Base-by-base conservation (phyloP, 1,140 invertebrate species). In the Liolophura sinensis region DNA sequence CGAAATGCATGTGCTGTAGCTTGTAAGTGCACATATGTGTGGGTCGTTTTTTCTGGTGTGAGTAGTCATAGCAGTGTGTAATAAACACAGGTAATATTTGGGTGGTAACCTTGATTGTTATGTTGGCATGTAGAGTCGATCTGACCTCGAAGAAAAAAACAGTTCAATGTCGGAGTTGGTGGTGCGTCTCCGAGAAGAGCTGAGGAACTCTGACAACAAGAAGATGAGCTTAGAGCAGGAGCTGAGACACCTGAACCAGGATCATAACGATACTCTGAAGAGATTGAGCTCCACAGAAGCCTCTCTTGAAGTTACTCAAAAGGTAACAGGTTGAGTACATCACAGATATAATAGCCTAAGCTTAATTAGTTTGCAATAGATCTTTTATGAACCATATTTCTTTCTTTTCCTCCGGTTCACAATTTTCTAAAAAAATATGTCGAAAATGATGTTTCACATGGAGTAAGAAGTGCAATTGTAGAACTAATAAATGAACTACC, bases 231-330 rank as follows among this genome's bases (percentile, higher is more conserved):
- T 80, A 25, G 80, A 81, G 55, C 69, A 73, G 49, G 80, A 82
- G 18, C 61, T 75, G 24, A 67, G 72, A 9, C 49, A 70, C 12
- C 56, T 78, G 16, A 75, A 78, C n/a, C 68, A 75, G 16, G 74
- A 80, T 55, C 70, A 75, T 40, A 73, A 62, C 46, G 75, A 80
- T 1, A 56, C 74, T 22, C 69, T 73, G 25, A 70, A 73, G 22
- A 78, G 76, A 67, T 57, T 79, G 47, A 74, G 78, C 9, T 65
- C 71, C 14, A 71, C 78, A 4, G 80, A 82, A 60, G 79, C 77
- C 14, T 70, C 73, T 0, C 67, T 78, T 16, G 72, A 78, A 54
- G 60, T 73, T 16, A 60, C 69, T 25, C 50, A 55, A 15, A 74
- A 73, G 72, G 78, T 78, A 51, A 55, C n/a, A n/a, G n/a, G n/a